A percentile compares a stretch with the other conserved stretches of the same genome.
Conservation (phyloP, 2,888 invertebrate species). For the Clistopyga incitator region DNA sequence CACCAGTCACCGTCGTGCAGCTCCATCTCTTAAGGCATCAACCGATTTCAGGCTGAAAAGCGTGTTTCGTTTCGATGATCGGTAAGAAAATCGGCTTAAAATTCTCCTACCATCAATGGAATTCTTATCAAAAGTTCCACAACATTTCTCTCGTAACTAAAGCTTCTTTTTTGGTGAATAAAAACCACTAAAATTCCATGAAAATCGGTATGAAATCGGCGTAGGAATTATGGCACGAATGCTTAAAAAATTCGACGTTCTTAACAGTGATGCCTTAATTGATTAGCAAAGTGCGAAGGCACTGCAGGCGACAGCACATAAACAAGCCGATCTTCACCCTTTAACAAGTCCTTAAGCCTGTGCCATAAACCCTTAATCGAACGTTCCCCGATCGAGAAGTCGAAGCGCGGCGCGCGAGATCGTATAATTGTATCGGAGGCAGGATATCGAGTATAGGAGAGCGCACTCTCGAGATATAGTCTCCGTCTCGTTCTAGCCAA, state of each 20-base stretch:
- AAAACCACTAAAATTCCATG: too few relatives aligned
- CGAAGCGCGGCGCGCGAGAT: conserved; percentile 9
- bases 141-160: too few relatives aligned
- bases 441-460: not conserved
- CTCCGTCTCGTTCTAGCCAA: conserved; percentile 2
- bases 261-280: not conserved
- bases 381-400: conserved; percentile 5
- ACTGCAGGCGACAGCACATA: not conserved
- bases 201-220: too few relatives aligned
- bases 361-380: conserved; percentile 33
- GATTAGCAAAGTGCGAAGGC: conserved; percentile 9
- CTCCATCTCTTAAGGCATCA: not conserved
- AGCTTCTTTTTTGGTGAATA: too few relatives aligned
- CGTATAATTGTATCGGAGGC: conserved; percentile 34
- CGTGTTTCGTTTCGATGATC: not conserved
- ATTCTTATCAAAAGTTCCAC: too few relatives aligned
- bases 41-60: not conserved
- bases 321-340: not conserved
- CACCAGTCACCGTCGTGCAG: not conserved
- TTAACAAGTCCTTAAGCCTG: not conserved
- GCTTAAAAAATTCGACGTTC: too few relatives aligned
- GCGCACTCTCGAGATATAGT: not conserved
- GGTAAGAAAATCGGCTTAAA: too few relatives aligned
- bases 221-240: too few relatives aligned
- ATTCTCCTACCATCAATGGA: too few relatives aligned